These are phyloP conservation scores for Zygothrica quintamaculata DNA, from an alignment of 2,888 invertebrate genomes.

Conservation along the genomic window DNA sequence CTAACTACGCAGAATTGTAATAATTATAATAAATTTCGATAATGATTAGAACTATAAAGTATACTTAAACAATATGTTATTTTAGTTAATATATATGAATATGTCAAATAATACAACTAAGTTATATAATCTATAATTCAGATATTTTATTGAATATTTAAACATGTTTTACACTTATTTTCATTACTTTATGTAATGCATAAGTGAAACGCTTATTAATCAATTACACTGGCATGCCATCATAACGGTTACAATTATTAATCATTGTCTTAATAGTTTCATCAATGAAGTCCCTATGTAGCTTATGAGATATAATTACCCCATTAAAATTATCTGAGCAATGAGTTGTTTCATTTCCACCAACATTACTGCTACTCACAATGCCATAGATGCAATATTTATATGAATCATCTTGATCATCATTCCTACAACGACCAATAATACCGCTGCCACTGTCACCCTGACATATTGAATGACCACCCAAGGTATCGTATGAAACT, in stretches of 20 bases:
- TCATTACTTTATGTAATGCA: too few species aligned
- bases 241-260: too few species aligned
- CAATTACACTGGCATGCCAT: too few species aligned
- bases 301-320: accelerated
- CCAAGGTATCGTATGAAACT: not conserved
- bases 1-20: not conserved
- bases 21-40: not conserved
- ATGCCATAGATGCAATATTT: slow-evolving; percentile 26
- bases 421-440: accelerated
- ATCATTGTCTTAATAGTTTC: too few species aligned
- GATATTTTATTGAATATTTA: too few species aligned
- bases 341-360: accelerated
- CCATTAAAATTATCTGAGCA: not conserved
- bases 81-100: too few species aligned
- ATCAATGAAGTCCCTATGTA: not conserved
- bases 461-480: not conserved
- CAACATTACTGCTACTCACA: not conserved
- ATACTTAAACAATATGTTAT: not conserved
- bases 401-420: too few species aligned
- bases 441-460: slow-evolving; percentile 40
- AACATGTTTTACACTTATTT: too few species aligned
- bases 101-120: too few species aligned
- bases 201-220: too few species aligned
- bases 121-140: too few species aligned
- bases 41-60: not conserved